Evolutionary conservation across 2,113 vertebrate genomes (phyloP), one percentile per base, ranked within the genome.

Genomic region (Elephantulus edwardii): DNA sequence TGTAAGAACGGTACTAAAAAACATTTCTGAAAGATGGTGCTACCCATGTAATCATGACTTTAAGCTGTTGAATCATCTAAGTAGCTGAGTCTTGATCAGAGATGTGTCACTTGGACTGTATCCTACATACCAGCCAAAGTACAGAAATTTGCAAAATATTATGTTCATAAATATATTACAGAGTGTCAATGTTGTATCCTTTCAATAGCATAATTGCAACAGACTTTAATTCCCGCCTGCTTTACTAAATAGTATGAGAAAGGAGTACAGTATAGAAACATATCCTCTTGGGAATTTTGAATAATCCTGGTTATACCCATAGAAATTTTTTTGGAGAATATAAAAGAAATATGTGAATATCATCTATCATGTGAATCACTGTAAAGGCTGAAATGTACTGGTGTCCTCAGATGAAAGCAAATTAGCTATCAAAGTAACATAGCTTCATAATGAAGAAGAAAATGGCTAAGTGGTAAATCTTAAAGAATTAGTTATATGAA

Each of bases 131-230:
- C 66, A 85, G 56, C 38, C n/a, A 82, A 66, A 83, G 12, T 33
- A 71, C 0, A 56, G 42, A 86, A 56, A 46, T 54, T 17, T 89
- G 48, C 35, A 83, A 90, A 88, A 79, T 48, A 77, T 86, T 87
- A 72, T 42, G 70, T 81, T 72, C 4, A n/a, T 74, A 90, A 83
- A 81, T 76, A 58, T 40, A 74, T 42, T 58, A 90, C 35, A 60
- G 81, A n/a, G 40, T 77, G 33, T 77, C 76, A 56, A 74, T 28
- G 26, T 66, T 70, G 70, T 86, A 60, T 8, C 12, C 72, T 52
- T 78, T n/a, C n/a, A 90, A 76, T 85, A 33, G 4, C 52, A 90
- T 81, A 83, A 40, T 62, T 91, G 46, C 87, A 71, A 82, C 50
- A 66, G 75, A 56, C 28, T 40, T 86, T 19, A 56, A 83, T 52